Evolutionary conservation across 2,888 invertebrate genomes (phyloP).

Genomic region (Drosophila testacea): DNA sequence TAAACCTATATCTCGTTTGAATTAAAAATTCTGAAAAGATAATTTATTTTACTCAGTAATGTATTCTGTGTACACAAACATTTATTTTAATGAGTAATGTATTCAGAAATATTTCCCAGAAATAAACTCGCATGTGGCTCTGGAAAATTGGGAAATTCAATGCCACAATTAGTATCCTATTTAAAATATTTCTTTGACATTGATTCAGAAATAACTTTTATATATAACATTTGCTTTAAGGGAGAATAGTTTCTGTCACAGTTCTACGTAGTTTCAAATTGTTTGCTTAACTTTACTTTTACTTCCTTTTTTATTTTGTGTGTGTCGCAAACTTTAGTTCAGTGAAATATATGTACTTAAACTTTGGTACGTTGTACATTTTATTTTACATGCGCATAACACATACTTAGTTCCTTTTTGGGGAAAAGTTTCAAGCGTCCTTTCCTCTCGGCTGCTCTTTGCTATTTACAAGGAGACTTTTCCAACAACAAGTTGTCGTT

Average conservation of each 20-base stretch:
- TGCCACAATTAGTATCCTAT: too few relatives aligned
- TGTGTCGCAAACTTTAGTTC: constrained; percentile 17
- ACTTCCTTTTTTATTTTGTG: neutral
- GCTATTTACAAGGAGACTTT: constrained; percentile 29
- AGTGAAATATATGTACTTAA: constrained; percentile 21
- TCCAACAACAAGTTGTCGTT: constrained; percentile 27
- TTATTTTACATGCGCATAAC: constrained; percentile 37
- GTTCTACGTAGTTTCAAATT: constrained; percentile 22
- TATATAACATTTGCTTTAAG: neutral
- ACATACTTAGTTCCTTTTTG: constrained; percentile 32
- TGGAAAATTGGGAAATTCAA: too few relatives aligned
- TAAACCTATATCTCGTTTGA: neutral
- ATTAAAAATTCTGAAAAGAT: neutral
- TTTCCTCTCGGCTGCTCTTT: constrained; percentile 42
- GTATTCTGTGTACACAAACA: too few relatives aligned
- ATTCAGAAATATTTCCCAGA: neutral
- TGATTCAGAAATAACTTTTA: neutral
- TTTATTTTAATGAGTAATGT: too few relatives aligned
- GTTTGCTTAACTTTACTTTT: constrained; percentile 20
- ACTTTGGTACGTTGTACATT: constrained; percentile 13
- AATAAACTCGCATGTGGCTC: neutral
- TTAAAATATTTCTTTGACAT: too few relatives aligned
- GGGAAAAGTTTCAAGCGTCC: constrained; percentile 45
- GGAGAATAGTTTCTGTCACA: constrained; percentile 6
- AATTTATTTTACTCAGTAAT: too few relatives aligned